A percentile compares a stretch with the other conserved stretches of the same genome.
Evolutionary conservation across 1,140 invertebrate species (phyloP).

Genomic region (Olivierus martensii): DNA sequence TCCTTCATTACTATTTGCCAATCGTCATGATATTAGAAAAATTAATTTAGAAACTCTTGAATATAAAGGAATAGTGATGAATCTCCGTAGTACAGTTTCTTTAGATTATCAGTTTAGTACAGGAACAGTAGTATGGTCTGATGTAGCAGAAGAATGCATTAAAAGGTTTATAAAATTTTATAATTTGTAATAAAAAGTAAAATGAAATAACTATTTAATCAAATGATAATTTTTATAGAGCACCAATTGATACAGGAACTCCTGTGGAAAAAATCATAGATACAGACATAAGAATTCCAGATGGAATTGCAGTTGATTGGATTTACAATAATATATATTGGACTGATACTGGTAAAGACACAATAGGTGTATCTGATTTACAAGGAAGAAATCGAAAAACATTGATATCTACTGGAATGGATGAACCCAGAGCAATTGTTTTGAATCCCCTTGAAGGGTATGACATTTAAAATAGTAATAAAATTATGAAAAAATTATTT

Average conservation of each 20-base stretch:
- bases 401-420: slow-evolving; percentile 69
- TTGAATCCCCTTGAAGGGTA: slow-evolving; percentile 78
- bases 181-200: too few species aligned
- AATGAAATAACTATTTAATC: too few species aligned
- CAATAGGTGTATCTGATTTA: slow-evolving; percentile 75
- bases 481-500: too few species aligned
- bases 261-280: slow-evolving; percentile 22
- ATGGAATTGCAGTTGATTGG: slow-evolving; percentile 96
- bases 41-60: slow-evolving; percentile 52
- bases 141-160: slow-evolving; percentile 29
- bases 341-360: slow-evolving; percentile 53
- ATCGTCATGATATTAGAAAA: slow-evolving; percentile 74
- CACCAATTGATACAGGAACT: slow-evolving; percentile 10
- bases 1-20: slow-evolving; percentile 56
- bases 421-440: slow-evolving; percentile 92
- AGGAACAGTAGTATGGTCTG: slow-evolving; percentile 90
- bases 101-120: slow-evolving; percentile 79
- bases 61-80: slow-evolving; percentile 74
- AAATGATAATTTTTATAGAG: slow-evolving; percentile 1
- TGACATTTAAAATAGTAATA: not conserved
- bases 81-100: slow-evolving; percentile 67
- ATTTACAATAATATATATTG: slow-evolving; percentile 93
- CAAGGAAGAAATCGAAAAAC: slow-evolving; percentile 80
- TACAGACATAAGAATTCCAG: slow-evolving; percentile 69
- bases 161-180: too few species aligned